Evolutionary conservation across 37 sponge, comb jelly and placozoan genomes (phyloP).

Genomic region (Haliclona indistincta): DNA sequence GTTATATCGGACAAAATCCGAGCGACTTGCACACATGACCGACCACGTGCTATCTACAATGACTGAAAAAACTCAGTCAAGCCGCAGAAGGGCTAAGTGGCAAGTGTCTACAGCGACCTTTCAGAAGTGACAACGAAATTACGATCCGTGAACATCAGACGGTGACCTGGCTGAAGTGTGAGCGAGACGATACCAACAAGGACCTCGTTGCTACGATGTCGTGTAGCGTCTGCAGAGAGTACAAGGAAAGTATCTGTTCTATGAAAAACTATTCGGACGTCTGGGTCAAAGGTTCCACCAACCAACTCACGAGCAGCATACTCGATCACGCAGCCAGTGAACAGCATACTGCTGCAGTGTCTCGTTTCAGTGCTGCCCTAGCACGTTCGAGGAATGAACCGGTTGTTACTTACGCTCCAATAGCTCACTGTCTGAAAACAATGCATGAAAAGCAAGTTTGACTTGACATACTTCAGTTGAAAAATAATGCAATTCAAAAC

Average conservation of each 20-base stretch:
- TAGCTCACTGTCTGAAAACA: slow-evolving; percentile 22
- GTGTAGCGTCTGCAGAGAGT: slow-evolving; percentile 43
- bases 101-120: slow-evolving; percentile 42
- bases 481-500: no score
- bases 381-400: slow-evolving; percentile 37
- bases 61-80: no score
- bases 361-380: background rate
- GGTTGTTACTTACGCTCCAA: slow-evolving; percentile 31
- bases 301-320: slow-evolving; percentile 47
- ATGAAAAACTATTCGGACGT: slow-evolving; percentile 45
- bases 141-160: slow-evolving; percentile 39
- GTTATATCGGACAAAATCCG: no score
- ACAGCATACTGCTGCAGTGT: no score
- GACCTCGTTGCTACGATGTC: slow-evolving; percentile 20
- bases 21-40: no score
- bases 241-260: slow-evolving; percentile 14
- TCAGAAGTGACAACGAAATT: slow-evolving; percentile 44
- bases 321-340: slow-evolving; percentile 43
- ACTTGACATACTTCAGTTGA: slow-evolving; percentile 40
- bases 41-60: no score
- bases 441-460: slow-evolving; percentile 46
- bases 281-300: slow-evolving; percentile 38
- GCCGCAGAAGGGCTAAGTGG: slow-evolving; percentile 31
- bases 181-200: slow-evolving; percentile 14
- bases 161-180: slow-evolving; percentile 39